Evolutionary conservation across 1,140 invertebrate species (phyloP).

Genomic region (Drosophila repletoides): DNA sequence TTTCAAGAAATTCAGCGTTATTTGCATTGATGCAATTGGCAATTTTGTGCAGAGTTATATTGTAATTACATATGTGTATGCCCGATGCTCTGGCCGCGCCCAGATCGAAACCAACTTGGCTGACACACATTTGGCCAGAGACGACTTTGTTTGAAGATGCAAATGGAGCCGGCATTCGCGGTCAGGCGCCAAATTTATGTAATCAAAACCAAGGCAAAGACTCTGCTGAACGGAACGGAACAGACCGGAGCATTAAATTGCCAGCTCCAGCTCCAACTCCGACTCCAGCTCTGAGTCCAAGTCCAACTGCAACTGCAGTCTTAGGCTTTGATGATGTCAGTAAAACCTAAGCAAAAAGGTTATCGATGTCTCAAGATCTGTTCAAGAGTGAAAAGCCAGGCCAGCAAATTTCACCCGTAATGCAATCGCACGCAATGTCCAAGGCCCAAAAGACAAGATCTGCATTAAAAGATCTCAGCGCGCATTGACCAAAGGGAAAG

Average conservation of each 20-base stretch:
- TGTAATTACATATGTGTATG: conserved; percentile 70
- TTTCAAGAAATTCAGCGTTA: conserved; percentile 57
- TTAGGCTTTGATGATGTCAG: conserved; percentile 69
- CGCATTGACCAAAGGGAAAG: conserved; percentile 55
- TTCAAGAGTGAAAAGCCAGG: conserved; percentile 54
- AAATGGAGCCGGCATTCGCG: conserved; percentile 60
- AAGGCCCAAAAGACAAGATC: conserved; percentile 32
- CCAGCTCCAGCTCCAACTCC: too few species aligned
- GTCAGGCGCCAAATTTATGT: conserved; percentile 71
- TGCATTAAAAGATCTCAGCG: conserved; percentile 8
- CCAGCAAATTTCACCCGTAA: conserved; percentile 71
- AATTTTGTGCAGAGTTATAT: conserved; percentile 63
- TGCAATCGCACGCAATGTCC: conserved; percentile 77
- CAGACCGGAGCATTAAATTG: conserved; percentile 10
- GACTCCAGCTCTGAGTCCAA: neutral
- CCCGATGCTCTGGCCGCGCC: conserved; percentile 44
- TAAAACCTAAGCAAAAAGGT: conserved; percentile 53
- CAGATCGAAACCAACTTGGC: conserved; percentile 43
- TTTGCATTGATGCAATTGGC: conserved; percentile 62
- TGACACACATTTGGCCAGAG: conserved; percentile 59
- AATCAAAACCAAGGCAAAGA: conserved; percentile 72
- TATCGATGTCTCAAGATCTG: conserved; percentile 67
- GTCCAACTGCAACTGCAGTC: conserved; percentile 62
- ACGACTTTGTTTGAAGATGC: conserved; percentile 62
- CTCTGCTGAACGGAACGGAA: conserved; percentile 2